These are phyloP conservation scores for Platycheirus albimanus DNA, from an alignment of 2,888 invertebrate genomes.

Conservation along the genomic window DNA sequence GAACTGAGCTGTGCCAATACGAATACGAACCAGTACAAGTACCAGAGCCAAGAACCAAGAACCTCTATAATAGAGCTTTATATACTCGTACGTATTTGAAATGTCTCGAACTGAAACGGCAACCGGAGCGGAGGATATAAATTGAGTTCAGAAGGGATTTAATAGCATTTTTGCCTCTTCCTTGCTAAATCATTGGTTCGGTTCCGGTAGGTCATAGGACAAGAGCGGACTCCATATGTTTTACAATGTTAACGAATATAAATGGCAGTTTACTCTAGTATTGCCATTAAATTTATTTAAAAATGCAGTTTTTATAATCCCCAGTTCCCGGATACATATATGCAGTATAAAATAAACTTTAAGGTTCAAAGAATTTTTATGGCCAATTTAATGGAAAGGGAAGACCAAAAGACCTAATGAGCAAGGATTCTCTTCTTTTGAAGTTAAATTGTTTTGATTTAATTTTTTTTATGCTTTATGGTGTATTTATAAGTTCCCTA, in stretches of 20 bases:
- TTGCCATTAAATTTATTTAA: conserved; percentile 52
- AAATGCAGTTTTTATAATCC: conserved; percentile 26
- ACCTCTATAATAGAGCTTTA: too few relatives aligned
- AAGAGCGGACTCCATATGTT: conserved; percentile 57
- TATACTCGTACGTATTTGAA: conserved; percentile 23
- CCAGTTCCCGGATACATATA: too few relatives aligned
- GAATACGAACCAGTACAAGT: not conserved
- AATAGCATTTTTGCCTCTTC: conserved; percentile 76
- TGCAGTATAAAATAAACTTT: conserved; percentile 20
- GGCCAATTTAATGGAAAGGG: conserved; percentile 7
- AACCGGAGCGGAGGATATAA: conserved; percentile 77
- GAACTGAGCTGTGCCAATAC: conserved; percentile 30
- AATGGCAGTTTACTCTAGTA: conserved; percentile 54
- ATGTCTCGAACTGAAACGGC: conserved; percentile 27
- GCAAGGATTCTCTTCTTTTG: conserved; percentile 22
- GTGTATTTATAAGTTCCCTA: conserved; percentile 11
- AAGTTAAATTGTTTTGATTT: conserved; percentile 19
- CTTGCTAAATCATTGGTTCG: conserved; percentile 63
- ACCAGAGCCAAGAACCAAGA: not conserved
- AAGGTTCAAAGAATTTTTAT: not conserved
- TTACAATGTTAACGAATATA: conserved; percentile 53
- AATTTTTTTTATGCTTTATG: not conserved
- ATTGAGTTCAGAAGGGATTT: conserved; percentile 81
- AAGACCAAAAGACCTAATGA: too few relatives aligned
- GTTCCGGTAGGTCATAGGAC: conserved; percentile 61